A percentile compares a stretch with the other conserved stretches of the same genome.
phyloP scores from a whole-genome alignment of 2,113 vertebrate species.

The Acanthochromis polyacanthus region DNA sequence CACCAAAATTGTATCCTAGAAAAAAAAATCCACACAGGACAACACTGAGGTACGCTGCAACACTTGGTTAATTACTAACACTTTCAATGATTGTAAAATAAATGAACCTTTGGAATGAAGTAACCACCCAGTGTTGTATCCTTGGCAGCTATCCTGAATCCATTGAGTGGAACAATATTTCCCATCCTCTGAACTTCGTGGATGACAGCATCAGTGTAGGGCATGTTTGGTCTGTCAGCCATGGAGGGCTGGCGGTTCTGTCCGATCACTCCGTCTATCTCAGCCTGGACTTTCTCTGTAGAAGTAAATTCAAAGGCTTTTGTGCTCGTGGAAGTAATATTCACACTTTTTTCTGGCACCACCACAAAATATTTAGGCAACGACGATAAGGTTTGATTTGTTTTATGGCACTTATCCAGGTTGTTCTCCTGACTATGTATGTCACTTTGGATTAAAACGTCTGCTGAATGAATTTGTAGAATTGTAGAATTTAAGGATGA shows the following conservation, averaged over 20 bases:
- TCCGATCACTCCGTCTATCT: conserved; percentile 80
- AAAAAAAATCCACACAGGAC: background rate
- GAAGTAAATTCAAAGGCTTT: no score
- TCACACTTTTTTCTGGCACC: no score
- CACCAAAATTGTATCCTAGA: conserved; percentile 84
- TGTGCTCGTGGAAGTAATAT: no score
- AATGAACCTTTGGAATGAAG: conserved; percentile 82
- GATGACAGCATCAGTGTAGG: conserved; percentile 87
- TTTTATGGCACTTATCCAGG: no score
- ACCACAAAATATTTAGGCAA: no score
- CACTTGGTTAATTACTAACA: no score
- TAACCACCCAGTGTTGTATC: conserved; percentile 80
- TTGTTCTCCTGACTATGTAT: no score
- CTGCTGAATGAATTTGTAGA: no score
- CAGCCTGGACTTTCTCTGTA: conserved; percentile 72
- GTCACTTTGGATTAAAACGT: no score
- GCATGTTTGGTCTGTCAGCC: conserved; percentile 82
- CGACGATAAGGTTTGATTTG: no score
- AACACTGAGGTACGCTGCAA: background rate
- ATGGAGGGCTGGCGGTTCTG: conserved; percentile 67
- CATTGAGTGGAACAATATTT: conserved; percentile 82
- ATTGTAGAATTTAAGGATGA: no score
- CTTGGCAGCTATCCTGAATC: conserved; percentile 51
- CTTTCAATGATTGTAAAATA: background rate
- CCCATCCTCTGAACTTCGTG: conserved; percentile 87